Evolutionary conservation across 2,113 vertebrate genomes (phyloP).

Genomic region (Falco punctatus): DNA sequence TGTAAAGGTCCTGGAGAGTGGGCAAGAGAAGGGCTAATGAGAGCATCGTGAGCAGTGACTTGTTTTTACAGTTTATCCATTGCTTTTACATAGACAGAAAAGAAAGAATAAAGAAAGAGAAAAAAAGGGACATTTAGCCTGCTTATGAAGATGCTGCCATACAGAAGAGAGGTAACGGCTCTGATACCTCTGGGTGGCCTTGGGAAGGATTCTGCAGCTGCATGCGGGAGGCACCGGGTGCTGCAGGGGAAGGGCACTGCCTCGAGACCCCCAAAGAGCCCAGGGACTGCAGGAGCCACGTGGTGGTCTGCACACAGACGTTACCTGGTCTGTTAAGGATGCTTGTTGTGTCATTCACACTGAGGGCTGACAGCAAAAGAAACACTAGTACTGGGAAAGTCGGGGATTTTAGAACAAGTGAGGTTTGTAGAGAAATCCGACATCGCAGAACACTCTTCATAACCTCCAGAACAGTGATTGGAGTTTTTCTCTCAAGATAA

Average conservation of each 20-base stretch:
- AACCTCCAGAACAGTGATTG: background rate
- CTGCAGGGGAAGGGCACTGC: too few relatives aligned
- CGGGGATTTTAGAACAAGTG: background rate
- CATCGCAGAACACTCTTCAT: background rate
- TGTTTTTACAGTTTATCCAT: background rate
- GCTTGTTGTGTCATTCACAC: background rate
- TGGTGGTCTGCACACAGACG: fast-evolving
- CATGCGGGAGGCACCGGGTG: fast-evolving
- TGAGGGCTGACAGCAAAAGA: background rate
- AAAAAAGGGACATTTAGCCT: background rate
- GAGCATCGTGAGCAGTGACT: background rate
- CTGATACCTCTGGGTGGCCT: fast-evolving
- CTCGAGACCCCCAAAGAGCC: background rate
- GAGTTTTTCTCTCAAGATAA: background rate
- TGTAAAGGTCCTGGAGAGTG: background rate
- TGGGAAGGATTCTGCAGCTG: background rate
- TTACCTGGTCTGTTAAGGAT: fast-evolving
- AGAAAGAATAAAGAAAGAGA: background rate
- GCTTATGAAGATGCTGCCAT: fast-evolving
- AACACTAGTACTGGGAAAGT: background rate
- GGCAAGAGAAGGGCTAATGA: background rate
- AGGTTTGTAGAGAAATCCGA: background rate
- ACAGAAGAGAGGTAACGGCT: background rate
- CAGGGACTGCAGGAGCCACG: fast-evolving
- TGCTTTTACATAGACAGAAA: background rate